Conservation (phyloP, 1,140 invertebrate genomes). For the Eupristina koningsbergeri region DNA sequence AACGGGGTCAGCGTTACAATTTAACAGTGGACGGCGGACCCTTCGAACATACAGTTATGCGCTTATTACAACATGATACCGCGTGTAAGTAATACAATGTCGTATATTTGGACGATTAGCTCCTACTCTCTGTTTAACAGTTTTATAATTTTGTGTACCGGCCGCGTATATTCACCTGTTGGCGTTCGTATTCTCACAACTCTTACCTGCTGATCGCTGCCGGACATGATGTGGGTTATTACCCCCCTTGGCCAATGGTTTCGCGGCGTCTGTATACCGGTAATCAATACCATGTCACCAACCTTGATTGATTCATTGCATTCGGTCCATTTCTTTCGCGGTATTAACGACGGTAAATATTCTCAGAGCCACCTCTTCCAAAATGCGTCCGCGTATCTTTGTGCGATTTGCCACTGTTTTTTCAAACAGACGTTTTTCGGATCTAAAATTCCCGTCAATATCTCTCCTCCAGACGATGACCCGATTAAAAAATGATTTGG, state of each 20-base stretch:
- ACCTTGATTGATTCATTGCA: background rate
- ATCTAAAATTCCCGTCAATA: background rate
- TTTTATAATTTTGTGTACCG: background rate
- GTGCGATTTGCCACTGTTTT: constrained; percentile 23
- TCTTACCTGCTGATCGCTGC: background rate
- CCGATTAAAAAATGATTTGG: no score
- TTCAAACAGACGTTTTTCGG: background rate
- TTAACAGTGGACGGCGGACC: no score
- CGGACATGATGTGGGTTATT: background rate
- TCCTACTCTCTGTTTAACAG: background rate
- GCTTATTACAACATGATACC: no score
- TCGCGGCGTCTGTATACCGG: background rate
- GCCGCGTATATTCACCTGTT: background rate
- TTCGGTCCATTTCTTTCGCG: constrained; percentile 10
- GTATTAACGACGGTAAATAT: constrained; percentile 15
- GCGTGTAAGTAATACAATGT: no score
- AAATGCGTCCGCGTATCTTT: constrained; percentile 10
- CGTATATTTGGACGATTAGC: no score
- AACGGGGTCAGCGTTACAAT: no score
- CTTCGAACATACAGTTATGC: no score
- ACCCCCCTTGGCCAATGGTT: constrained; percentile 1
- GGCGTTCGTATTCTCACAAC: background rate
- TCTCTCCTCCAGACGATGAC: no score
- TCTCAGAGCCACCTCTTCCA: constrained; percentile 25
- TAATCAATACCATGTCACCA: constrained; percentile 25